A percentile compares a stretch with the other conserved stretches of the same genome.
These are phyloP conservation scores for Phenacoccus solenopsis DNA, from an alignment of 1,140 invertebrate species.

Conservation along the genomic window DNA sequence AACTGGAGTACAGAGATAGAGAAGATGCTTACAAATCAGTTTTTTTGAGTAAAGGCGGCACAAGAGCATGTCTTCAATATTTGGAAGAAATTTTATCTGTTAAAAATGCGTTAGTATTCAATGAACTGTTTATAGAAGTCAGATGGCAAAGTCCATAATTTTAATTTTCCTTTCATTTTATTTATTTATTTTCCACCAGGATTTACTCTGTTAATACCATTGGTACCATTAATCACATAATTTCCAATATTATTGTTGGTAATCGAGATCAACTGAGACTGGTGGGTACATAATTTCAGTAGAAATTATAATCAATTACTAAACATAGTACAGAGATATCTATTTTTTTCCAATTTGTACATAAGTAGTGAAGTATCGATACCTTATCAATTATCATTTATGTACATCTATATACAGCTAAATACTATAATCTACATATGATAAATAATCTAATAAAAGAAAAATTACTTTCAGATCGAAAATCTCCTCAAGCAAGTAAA, in stretches of 20 bases:
- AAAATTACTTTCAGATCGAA: not conserved
- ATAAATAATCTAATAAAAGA: too few species aligned
- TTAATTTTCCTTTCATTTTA: not conserved
- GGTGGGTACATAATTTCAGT: too few species aligned
- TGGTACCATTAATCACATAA: not conserved
- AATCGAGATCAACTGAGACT: not conserved
- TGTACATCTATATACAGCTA: too few species aligned
- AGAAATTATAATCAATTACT: too few species aligned
- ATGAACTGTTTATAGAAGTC: not conserved
- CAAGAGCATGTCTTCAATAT: not conserved
- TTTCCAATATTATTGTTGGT: not conserved
- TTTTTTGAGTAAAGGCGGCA: not conserved
- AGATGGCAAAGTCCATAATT: not conserved
- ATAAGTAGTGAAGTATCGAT: too few species aligned
- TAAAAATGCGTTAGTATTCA: not conserved
- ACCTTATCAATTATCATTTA: too few species aligned
- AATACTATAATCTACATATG: too few species aligned
- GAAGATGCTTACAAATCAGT: not conserved
- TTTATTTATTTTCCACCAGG: not conserved
- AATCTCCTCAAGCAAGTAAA: not conserved
- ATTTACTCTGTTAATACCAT: not conserved
- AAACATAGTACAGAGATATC: too few species aligned
- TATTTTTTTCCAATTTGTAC: too few species aligned
- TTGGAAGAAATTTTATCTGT: not conserved
- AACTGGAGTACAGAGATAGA: not conserved